These are phyloP conservation scores for Pogonophryne albipinna DNA, from an alignment of 2,797 vertebrate genomes.

Conservation along the genomic window DNA sequence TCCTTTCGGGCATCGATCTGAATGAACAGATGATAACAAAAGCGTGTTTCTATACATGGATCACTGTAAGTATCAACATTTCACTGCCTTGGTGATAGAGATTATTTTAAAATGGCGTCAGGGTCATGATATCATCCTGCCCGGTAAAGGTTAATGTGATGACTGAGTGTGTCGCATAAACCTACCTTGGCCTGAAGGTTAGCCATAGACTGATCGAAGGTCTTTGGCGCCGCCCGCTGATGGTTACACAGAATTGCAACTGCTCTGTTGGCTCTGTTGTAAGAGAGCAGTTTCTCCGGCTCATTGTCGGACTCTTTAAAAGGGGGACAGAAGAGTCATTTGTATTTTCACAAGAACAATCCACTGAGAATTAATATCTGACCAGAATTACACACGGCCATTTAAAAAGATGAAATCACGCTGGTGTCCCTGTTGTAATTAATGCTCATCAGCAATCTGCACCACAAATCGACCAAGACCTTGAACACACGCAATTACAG, in stretches of 20 bases:
- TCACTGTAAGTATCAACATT: background rate
- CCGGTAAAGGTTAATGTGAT: background rate
- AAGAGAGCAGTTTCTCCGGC: slow-evolving; percentile 85
- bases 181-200: slow-evolving; percentile 81
- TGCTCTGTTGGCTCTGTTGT: slow-evolving; percentile 87
- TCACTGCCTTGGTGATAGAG: background rate
- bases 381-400: slow-evolving; percentile 14
- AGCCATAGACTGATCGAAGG: slow-evolving; percentile 88
- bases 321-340: slow-evolving; percentile 21
- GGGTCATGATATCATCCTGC: background rate
- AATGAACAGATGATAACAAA: background rate
- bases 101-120: background rate
- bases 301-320: slow-evolving; percentile 75
- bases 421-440: background rate
- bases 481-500: slow-evolving; percentile 5
- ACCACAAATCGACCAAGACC: slow-evolving; percentile 2
- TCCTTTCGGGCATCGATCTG: slow-evolving; percentile 82
- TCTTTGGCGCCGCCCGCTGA: slow-evolving; percentile 88
- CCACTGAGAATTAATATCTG: slow-evolving; percentile 2
- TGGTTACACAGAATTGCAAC: slow-evolving; percentile 90
- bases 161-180: background rate
- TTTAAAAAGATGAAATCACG: slow-evolving; percentile 3
- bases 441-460: background rate
- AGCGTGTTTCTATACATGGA: background rate
- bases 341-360: slow-evolving; percentile 16